Conservation (phyloP, 2,797 vertebrate species). For the Coilia nasus region DNA sequence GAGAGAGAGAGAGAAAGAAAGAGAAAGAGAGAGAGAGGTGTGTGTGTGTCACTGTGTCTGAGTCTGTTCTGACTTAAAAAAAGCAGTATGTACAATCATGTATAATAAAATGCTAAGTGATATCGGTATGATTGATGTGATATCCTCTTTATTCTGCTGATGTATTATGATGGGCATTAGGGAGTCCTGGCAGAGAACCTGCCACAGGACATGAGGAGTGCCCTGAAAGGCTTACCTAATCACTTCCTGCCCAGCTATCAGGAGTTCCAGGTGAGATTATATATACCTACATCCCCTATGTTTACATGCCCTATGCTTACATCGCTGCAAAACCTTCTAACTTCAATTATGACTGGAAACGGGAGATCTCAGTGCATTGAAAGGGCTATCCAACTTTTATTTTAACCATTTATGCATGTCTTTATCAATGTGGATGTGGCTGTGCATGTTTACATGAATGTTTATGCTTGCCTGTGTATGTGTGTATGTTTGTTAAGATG, state of each 20-base stretch:
- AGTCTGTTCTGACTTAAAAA: background rate
- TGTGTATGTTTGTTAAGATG: background rate
- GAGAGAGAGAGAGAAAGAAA: no score
- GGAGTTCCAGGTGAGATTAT: conserved; percentile 69
- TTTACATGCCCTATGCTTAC: background rate
- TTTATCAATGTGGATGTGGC: background rate
- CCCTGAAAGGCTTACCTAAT: conserved; percentile 62
- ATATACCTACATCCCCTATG: no score
- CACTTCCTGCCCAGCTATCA: conserved; percentile 66
- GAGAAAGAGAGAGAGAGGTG: background rate
- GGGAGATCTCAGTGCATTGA: background rate
- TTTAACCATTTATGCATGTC: background rate
- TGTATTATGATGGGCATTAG: conserved; percentile 47
- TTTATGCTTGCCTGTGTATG: background rate
- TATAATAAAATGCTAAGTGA: no score
- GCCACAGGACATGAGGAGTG: conserved; percentile 53
- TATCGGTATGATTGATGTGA: no score
- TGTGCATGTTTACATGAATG: background rate
- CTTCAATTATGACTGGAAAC: background rate
- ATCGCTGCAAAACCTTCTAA: background rate
- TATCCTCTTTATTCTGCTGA: no score
- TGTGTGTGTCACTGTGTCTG: background rate
- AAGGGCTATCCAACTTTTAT: background rate
- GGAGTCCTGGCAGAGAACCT: conserved; percentile 51
- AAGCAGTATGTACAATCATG: no score